phyloP scores from a whole-genome alignment of 2,113 vertebrate species.

The Callocephalon fimbriatum region DNA sequence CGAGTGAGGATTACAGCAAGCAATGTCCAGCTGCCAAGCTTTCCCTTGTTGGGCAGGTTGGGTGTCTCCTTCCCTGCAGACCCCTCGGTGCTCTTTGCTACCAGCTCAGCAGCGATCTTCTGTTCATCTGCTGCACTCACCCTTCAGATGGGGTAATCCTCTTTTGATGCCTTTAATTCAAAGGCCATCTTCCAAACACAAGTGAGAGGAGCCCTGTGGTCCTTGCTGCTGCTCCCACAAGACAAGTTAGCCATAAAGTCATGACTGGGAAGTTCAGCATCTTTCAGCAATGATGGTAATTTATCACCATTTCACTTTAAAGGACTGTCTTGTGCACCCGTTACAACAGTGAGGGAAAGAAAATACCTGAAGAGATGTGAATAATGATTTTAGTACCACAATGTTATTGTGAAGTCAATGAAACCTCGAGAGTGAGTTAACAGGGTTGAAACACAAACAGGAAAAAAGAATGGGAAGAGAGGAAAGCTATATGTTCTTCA shows the following conservation, averaged over 20 bases:
- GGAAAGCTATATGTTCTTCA: background rate
- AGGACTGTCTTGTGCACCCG: background rate
- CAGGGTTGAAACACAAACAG: background rate
- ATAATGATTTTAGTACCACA: background rate
- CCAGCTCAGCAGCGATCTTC: background rate
- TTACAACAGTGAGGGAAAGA: background rate
- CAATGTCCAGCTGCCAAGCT: background rate
- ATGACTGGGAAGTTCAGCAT: background rate
- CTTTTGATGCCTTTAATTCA: background rate
- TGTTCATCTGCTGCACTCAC: background rate
- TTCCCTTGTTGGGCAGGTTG: background rate
- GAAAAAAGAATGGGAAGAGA: background rate
- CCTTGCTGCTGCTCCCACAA: background rate
- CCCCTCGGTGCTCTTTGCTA: background rate
- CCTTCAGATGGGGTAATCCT: background rate
- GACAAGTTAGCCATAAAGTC: background rate
- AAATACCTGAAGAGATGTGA: background rate
- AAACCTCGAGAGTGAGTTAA: background rate
- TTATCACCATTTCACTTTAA: background rate
- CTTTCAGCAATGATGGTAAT: background rate
- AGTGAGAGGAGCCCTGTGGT: background rate
- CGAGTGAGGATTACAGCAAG: background rate
- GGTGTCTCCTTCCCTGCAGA: background rate
- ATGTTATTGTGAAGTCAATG: background rate
- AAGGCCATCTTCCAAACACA: background rate